A percentile compares a stretch with the other conserved stretches of the same genome.
Evolutionary conservation across 2,113 vertebrate genomes (phyloP).

Genomic region (Laticauda colubrina): DNA sequence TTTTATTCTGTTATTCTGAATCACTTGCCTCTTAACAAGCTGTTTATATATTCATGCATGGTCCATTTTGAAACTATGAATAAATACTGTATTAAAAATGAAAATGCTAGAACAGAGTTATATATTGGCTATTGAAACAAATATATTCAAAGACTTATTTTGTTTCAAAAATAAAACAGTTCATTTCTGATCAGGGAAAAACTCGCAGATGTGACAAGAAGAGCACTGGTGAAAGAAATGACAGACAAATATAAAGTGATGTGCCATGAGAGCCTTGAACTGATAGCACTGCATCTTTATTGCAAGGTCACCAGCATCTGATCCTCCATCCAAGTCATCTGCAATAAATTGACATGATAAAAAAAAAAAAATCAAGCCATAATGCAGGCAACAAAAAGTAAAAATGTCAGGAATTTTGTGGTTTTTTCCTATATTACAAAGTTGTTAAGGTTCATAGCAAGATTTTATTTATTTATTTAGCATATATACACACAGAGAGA

Average conservation of each 20-base stretch:
- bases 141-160: conserved; percentile 46
- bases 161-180: conserved; percentile 38
- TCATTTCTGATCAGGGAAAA: conserved; percentile 53
- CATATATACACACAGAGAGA: too few species aligned
- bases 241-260: conserved; percentile 4
- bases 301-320: background rate
- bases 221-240: conserved; percentile 9
- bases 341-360: background rate
- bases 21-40: conserved; percentile 23
- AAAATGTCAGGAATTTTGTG: background rate
- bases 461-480: background rate
- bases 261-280: conserved; percentile 23
- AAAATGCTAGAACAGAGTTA: conserved; percentile 28
- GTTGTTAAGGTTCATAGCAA: background rate
- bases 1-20: background rate
- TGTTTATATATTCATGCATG: conserved; percentile 39
- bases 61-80: conserved; percentile 57
- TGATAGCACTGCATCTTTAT: background rate
- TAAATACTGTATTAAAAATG: conserved; percentile 61
- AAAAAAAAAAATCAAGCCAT: background rate
- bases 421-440: background rate
- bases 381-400: background rate
- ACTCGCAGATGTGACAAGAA: conserved; percentile 26
- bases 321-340: background rate
- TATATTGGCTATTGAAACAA: conserved; percentile 39